Percentiles rank a stretch among this genome's conserved stretches.
phyloP scores from a whole-genome alignment of 2,797 vertebrate species.

The Vespertilio murinus region DNA sequence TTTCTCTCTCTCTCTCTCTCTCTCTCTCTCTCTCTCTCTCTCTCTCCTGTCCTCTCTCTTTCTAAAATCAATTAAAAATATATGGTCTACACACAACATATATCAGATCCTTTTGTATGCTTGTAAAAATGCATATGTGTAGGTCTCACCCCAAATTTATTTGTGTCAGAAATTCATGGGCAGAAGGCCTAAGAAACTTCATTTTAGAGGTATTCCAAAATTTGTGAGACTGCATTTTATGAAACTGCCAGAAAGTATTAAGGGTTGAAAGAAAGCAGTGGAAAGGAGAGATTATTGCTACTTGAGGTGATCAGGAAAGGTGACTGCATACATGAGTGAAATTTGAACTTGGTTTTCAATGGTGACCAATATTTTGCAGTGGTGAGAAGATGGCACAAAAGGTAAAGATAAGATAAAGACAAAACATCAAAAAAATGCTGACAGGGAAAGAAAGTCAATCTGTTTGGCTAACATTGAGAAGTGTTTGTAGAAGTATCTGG shows the following conservation, averaged over 20 bases:
- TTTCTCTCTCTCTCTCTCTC: background rate
- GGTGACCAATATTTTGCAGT: background rate
- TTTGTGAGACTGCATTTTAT: background rate
- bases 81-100: background rate
- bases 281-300: background rate
- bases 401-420: background rate
- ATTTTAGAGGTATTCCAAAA: background rate
- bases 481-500: background rate
- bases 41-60: background rate
- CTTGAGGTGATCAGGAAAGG: background rate
- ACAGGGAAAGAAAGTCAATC: background rate
- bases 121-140: background rate
- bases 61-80: background rate
- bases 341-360: background rate
- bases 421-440: no score
- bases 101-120: background rate
- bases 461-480: background rate
- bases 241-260: background rate
- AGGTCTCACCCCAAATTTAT: background rate
- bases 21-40: background rate
- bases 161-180: background rate
- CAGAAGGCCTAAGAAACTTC: background rate
- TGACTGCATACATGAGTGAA: background rate
- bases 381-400: background rate
- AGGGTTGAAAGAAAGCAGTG: background rate